phyloP scores from a whole-genome alignment of 1,140 invertebrate genomes.

The Rhyacophila brunnea region DNA sequence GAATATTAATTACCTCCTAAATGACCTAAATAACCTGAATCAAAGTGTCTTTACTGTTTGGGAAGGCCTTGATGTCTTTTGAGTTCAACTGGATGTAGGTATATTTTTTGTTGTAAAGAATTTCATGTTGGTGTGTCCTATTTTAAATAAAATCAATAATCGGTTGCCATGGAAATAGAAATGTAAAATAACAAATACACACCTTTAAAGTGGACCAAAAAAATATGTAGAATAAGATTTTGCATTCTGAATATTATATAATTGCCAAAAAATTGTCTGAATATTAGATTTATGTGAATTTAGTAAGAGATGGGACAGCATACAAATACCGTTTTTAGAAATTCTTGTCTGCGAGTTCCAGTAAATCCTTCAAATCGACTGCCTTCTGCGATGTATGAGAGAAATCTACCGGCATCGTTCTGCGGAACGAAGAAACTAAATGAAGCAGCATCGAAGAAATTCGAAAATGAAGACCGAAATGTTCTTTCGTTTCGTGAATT shows the following conservation, averaged over 20 bases:
- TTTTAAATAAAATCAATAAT: slow-evolving; percentile 1
- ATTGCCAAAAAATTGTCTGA: too few relatives aligned
- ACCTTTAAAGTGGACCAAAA: too few relatives aligned
- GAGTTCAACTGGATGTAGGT: too few relatives aligned
- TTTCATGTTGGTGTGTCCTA: too few relatives aligned
- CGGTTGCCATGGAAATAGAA: slow-evolving; percentile 7
- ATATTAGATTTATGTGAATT: background rate
- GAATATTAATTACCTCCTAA: too few relatives aligned
- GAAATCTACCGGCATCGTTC: slow-evolving; percentile 44
- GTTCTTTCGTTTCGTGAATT: slow-evolving; percentile 62
- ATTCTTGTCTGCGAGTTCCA: slow-evolving; percentile 66
- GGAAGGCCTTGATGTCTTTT: too few relatives aligned
- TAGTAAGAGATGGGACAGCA: slow-evolving; percentile 38
- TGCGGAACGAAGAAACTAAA: slow-evolving; percentile 1
- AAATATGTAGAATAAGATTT: too few relatives aligned
- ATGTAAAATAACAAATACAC: too few relatives aligned
- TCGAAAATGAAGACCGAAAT: slow-evolving; percentile 32
- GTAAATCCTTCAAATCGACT: slow-evolving; percentile 63
- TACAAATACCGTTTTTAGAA: slow-evolving; percentile 54
- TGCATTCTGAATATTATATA: too few relatives aligned
- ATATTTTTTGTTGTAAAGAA: too few relatives aligned
- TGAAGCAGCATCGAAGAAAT: slow-evolving; percentile 6
- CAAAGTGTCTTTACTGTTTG: too few relatives aligned
- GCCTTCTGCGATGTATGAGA: slow-evolving; percentile 64
- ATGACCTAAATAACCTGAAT: too few relatives aligned